Conservation (phyloP, 2,888 invertebrate species). For the Pristionchus exspectatus region DNA sequence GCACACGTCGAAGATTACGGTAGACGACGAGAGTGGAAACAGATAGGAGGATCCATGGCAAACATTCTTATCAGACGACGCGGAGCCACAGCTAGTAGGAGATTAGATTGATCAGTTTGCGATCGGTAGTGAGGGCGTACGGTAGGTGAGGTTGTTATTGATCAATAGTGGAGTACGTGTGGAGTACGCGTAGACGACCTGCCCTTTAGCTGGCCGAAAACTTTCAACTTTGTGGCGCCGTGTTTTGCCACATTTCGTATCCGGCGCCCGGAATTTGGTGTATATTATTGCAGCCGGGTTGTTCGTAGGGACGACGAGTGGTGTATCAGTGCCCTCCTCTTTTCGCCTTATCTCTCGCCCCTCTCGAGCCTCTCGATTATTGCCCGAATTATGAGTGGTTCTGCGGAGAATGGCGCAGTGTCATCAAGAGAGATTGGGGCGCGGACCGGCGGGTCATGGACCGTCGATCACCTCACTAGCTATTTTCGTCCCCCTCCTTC, state of each 20-base stretch:
- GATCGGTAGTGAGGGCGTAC: neutral
- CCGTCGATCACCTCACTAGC: neutral
- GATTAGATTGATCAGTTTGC: slow-evolving; percentile 10
- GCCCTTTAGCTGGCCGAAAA: neutral
- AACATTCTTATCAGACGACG: slow-evolving; percentile 41
- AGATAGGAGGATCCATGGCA: slow-evolving; percentile 30
- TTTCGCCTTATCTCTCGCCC: neutral
- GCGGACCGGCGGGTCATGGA: neutral
- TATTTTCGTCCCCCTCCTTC: neutral
- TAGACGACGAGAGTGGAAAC: slow-evolving; percentile 20
- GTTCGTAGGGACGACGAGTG: neutral
- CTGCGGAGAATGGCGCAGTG: neutral
- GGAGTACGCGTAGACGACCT: neutral
- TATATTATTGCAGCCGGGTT: neutral
- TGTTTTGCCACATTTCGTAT: neutral
- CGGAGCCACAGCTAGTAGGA: neutral
- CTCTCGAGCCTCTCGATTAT: neutral
- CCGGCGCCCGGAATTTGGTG: neutral
- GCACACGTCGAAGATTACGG: slow-evolving; percentile 9
- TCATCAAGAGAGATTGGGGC: neutral
- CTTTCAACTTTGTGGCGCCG: neutral
- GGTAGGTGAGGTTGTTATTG: neutral
- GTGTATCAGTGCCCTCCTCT: neutral
- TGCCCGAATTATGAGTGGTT: neutral
- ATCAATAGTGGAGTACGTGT: neutral